These are phyloP conservation scores for Clinocottus analis DNA, from an alignment of 2,113 vertebrate species.

Conservation along the genomic window DNA sequence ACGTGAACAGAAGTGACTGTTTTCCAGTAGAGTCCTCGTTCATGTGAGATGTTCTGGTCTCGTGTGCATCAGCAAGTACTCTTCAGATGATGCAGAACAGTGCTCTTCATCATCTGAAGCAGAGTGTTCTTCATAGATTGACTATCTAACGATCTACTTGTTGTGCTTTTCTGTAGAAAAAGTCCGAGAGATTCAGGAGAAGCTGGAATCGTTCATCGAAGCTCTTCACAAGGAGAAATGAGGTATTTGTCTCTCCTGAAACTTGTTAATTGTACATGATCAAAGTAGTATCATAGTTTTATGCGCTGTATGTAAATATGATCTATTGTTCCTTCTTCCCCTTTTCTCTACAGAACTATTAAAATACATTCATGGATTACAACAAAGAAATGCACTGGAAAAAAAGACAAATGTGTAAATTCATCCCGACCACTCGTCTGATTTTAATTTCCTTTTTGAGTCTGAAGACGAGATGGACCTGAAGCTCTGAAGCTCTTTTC, in stretches of 20 bases:
- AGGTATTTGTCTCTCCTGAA: conserved; percentile 69
- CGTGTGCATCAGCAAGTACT: no score
- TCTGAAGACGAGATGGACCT: conserved; percentile 37
- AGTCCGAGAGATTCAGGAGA: conserved; percentile 99
- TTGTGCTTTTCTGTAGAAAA: conserved; percentile 87
- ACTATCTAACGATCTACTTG: conserved; percentile 9
- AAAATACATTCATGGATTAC: conserved; percentile 43
- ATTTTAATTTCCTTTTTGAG: conserved; percentile 55
- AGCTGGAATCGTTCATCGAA: conserved; percentile 99
- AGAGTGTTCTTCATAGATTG: no score
- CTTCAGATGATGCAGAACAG: no score
- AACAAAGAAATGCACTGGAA: conserved; percentile 71
- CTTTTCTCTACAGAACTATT: conserved; percentile 55
- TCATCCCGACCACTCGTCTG: conserved; percentile 40
- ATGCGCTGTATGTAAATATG: neutral
- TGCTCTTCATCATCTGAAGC: no score
- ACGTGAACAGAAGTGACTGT: conserved; percentile 52
- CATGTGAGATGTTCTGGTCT: conserved; percentile 60
- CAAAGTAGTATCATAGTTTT: no score
- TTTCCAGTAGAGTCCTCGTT: conserved; percentile 63
- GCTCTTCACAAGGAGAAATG: conserved; percentile 98
- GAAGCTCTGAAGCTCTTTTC: conserved; percentile 6
- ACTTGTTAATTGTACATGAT: no score
- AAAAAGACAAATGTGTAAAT: conserved; percentile 63
- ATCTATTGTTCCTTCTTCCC: neutral